Percentiles rank a stretch among this genome's conserved stretches.
Conservation (phyloP, 2,888 invertebrate genomes). For the Macrosiphum euphorbiae region DNA sequence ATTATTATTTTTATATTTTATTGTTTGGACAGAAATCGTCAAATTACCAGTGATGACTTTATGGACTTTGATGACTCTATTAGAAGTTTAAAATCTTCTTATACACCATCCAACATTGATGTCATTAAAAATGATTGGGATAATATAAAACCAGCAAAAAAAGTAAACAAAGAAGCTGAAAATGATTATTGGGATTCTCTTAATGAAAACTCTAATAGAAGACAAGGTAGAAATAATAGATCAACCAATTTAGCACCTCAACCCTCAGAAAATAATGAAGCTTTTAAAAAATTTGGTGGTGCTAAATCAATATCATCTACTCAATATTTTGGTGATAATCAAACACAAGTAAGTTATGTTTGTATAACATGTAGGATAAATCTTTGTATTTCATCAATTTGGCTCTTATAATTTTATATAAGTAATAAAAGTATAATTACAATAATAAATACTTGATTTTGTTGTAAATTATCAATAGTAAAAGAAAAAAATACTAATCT, state of each 20-base stretch:
- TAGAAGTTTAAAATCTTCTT: slow-evolving; percentile 41
- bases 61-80: slow-evolving; percentile 57
- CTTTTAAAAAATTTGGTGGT: slow-evolving; percentile 95
- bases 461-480: not conserved
- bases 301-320: slow-evolving; percentile 99
- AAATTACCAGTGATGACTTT: slow-evolving; percentile 54
- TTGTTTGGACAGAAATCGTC: slow-evolving; percentile 23
- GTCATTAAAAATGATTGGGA: slow-evolving; percentile 63
- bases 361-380: not conserved
- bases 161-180: slow-evolving; percentile 43
- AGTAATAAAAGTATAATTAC: not conserved
- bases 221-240: slow-evolving; percentile 29
- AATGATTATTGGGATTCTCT: slow-evolving; percentile 46
- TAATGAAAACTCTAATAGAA: slow-evolving; percentile 13
- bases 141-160: slow-evolving; percentile 62
- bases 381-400: not conserved
- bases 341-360: slow-evolving; percentile 72
- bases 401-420: not conserved
- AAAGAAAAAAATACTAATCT: too few relatives aligned
- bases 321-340: slow-evolving; percentile 88
- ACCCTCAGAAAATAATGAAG: slow-evolving; percentile 73
- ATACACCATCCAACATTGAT: slow-evolving; percentile 39
- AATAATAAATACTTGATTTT: not conserved
- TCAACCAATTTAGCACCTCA: slow-evolving; percentile 52
- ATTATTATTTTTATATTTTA: not conserved